A percentile compares a stretch with the other conserved stretches of the same genome.
Conservation (phyloP, 2,888 invertebrate species). For the Caenorhabditis becei region DNA sequence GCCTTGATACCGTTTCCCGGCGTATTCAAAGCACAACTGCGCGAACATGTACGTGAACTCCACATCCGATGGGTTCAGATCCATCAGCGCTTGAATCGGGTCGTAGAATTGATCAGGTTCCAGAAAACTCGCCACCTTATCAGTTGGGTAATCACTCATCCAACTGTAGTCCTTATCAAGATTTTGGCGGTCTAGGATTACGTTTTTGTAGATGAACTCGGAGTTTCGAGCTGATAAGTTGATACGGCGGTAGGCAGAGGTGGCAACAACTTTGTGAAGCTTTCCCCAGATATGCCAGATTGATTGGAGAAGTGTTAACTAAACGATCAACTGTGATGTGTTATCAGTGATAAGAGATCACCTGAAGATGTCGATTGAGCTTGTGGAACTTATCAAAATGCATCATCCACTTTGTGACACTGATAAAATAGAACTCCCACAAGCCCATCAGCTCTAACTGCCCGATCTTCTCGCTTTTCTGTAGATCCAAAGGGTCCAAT, state of each 20-base stretch:
- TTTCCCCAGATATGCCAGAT: constrained; percentile 44
- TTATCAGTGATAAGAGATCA: no score
- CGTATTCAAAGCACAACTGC: constrained; percentile 53
- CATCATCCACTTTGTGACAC: constrained; percentile 34
- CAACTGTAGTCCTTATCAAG: not conserved
- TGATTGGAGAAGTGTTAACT: constrained; percentile 44
- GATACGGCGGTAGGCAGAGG: not conserved
- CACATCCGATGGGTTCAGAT: constrained; percentile 37
- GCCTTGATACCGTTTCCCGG: constrained; percentile 47
- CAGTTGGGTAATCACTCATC: constrained; percentile 28
- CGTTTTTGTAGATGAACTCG: constrained; percentile 3
- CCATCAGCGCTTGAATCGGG: constrained; percentile 9
- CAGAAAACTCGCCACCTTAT: constrained; percentile 7
- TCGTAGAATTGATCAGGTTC: not conserved
- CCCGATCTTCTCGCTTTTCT: not conserved
- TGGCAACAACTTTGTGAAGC: constrained; percentile 20
- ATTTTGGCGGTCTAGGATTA: not conserved
- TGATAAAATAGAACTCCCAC: constrained; percentile 33
- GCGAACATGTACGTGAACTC: constrained; percentile 57
- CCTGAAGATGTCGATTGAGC: constrained; percentile 23
- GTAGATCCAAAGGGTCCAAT: not conserved
- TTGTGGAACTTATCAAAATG: constrained; percentile 41
- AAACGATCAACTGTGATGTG: not conserved
- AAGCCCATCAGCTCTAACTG: constrained; percentile 13
- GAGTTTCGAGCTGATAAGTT: not conserved